Evolutionary conservation across 2,113 vertebrate species (phyloP), one percentile per base, ranked within the genome.

Genomic region (Poicephalus gulielmi): DNA sequence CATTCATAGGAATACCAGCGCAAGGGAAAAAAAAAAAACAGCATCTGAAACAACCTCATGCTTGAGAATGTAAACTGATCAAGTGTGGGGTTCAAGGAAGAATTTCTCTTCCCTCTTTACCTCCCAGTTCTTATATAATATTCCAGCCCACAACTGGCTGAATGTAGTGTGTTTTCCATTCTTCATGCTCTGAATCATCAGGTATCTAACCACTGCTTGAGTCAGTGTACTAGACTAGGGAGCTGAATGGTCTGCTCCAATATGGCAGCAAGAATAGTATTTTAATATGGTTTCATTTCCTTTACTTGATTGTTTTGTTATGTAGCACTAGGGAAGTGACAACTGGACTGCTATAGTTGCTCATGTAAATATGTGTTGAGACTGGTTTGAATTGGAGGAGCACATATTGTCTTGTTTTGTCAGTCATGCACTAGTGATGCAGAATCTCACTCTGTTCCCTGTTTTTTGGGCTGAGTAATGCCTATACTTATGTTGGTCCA

Each of bases 221-320:
- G 94, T 82, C 79, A 80, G 64, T 76, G 86, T 95, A 71, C 83
- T 76, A 37, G 92, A 73, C 94, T 59, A 90, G 91, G 53, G 52
- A 96, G 63, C 57, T 55, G 59, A 59, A 33, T 79, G 70, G 83
- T 84, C 75, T 86, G 71, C 78, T 92, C 89, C 37, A 24, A 79
- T 64, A 62, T 74, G 93, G 90, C 53, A 22, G 74, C 78, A 95
- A 90, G 83, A 93, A 95, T 16, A 6, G 63, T 86, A 92, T 96
- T 97, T 97, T 94, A 96, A 95, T 96, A 94, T 52, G 80, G 96
- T 97, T 98, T 97, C 86, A 96, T 97, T 98, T 96, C 92, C 90
- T 95, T 93, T 68, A 47, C 33, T 55, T 93, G 86, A 53, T 94
- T 92, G 25, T 86, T 81, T 92, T 95, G 44, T 71, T 90, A 63